A percentile compares a stretch with the other conserved stretches of the same genome.
phyloP scores from a whole-genome alignment of 2,888 invertebrate species.

The Sussaba pulchella region DNA sequence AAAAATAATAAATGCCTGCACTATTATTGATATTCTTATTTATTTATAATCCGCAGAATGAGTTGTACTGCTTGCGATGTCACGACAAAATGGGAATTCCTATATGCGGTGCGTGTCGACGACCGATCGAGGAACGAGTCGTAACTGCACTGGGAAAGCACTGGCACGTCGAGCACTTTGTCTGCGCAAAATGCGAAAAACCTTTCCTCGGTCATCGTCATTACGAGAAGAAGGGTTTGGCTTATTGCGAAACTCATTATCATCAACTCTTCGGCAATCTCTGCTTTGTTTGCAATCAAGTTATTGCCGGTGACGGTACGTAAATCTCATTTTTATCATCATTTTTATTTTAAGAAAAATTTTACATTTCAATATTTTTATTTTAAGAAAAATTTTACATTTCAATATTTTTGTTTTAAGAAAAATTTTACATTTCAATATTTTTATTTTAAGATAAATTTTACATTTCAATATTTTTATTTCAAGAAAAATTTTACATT shows the following conservation, averaged over 20 bases:
- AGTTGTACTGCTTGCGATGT: constrained; percentile 98
- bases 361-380: constrained; percentile 14
- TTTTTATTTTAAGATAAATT: not conserved
- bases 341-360: constrained; percentile 22
- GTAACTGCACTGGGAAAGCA: constrained; percentile 99
- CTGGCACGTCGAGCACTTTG: constrained; percentile 99
- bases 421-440: constrained; percentile 1
- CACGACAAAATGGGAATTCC: constrained; percentile 99
- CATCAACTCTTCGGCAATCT: constrained; percentile 99
- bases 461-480: no score
- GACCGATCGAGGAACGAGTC: constrained; percentile 99
- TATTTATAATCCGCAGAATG: constrained; percentile 88
- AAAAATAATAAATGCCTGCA: no score
- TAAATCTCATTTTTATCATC: constrained; percentile 57
- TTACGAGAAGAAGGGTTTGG: constrained; percentile 99
- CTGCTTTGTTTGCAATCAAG: constrained; percentile 99
- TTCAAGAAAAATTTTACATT: no score
- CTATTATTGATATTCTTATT: no score
- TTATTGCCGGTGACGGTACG: constrained; percentile 98
- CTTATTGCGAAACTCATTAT: constrained; percentile 99
- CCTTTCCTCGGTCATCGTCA: constrained; percentile 99
- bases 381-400: no score
- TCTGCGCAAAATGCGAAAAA: constrained; percentile 99
- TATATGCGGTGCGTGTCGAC: constrained; percentile 99
- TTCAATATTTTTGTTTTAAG: not conserved